A percentile compares a stretch with the other conserved stretches of the same genome.
These are phyloP conservation scores for Pseudorhiza aurosa DNA, from an alignment of 30 jellyfish, hydroid and myxozoan species.

Conservation along the genomic window DNA sequence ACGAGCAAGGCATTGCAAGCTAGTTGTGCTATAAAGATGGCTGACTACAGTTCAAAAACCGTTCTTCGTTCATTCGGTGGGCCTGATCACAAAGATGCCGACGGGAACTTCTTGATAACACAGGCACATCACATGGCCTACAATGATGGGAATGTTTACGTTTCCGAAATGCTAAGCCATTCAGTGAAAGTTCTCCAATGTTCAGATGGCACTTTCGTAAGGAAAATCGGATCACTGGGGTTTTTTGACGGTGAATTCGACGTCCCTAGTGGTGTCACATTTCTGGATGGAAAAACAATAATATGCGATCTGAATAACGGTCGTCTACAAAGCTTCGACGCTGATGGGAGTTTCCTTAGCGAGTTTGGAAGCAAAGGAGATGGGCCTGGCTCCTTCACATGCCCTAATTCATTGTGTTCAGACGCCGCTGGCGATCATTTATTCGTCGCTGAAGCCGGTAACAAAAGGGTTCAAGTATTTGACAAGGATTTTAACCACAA, in stretches of 20 bases:
- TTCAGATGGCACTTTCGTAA: constrained; percentile 43
- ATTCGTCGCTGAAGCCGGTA: constrained; percentile 55
- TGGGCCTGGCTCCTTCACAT: constrained; percentile 62
- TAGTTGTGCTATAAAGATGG: constrained; percentile 14
- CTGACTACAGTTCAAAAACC: constrained; percentile 53
- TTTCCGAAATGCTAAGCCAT: constrained; percentile 77
- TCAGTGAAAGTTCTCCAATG: constrained; percentile 57
- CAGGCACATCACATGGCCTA: constrained; percentile 79
- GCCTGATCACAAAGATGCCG: constrained; percentile 22
- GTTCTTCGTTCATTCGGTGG: constrained; percentile 55
- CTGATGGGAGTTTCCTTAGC: constrained; percentile 39
- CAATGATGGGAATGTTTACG: constrained; percentile 51
- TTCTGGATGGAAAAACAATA: constrained; percentile 29
- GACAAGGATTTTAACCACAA: constrained; percentile 70
- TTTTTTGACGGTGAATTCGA: constrained; percentile 66
- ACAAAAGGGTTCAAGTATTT: constrained; percentile 45
- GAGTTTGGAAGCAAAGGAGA: constrained; percentile 68
- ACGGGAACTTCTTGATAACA: constrained; percentile 61
- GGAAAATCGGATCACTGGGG: constrained; percentile 60
- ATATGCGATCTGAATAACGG: constrained; percentile 62
- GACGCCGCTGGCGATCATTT: constrained; percentile 22
- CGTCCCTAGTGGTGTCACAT: constrained; percentile 74
- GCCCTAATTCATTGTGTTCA: constrained; percentile 50
- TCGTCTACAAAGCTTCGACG: constrained; percentile 54
- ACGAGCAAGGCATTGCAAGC: not conserved